Percentiles rank a stretch among this genome's conserved stretches.
Conservation (phyloP, 1,140 invertebrate genomes). For the Chymomyza costata region DNA sequence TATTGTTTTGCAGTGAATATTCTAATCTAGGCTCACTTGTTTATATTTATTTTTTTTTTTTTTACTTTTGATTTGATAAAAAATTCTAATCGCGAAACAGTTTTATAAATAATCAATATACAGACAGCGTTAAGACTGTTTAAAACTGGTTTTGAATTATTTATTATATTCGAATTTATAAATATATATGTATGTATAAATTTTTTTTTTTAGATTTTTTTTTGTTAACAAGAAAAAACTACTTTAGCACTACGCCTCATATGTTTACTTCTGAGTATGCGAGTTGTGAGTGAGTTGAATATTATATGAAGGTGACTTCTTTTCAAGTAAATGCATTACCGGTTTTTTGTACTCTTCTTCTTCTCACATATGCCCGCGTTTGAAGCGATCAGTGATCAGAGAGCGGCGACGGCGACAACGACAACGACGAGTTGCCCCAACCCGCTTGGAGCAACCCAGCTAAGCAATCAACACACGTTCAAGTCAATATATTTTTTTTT, state of each 20-base stretch:
- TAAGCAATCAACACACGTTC: too few relatives aligned
- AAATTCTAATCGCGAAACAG: slow-evolving; percentile 22
- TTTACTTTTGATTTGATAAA: slow-evolving; percentile 32
- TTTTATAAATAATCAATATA: too few relatives aligned
- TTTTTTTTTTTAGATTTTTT: slow-evolving; percentile 11
- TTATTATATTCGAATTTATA: slow-evolving; percentile 10
- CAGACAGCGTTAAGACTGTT: not conserved
- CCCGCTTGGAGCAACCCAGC: too few relatives aligned
- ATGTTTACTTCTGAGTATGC: slow-evolving; percentile 2
- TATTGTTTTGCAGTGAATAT: too few relatives aligned
- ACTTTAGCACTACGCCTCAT: slow-evolving; percentile 5
- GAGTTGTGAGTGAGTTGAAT: slow-evolving; percentile 33
- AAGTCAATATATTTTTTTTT: too few relatives aligned
- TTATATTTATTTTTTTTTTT: too few relatives aligned
- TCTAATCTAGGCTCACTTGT: too few relatives aligned
- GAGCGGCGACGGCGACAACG: not conserved
- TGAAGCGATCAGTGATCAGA: not conserved
- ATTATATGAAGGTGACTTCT: slow-evolving; percentile 67
- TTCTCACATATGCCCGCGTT: slow-evolving; percentile 1
- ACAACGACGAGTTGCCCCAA: not conserved
- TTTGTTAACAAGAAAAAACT: too few relatives aligned
- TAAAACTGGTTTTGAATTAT: slow-evolving; percentile 33
- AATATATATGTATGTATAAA: slow-evolving; percentile 8
- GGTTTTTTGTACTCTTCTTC: slow-evolving; percentile 50
- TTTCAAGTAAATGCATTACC: slow-evolving; percentile 65